Evolutionary conservation across 2,888 invertebrate species (phyloP).

Genomic region (Caprella mutica): DNA sequence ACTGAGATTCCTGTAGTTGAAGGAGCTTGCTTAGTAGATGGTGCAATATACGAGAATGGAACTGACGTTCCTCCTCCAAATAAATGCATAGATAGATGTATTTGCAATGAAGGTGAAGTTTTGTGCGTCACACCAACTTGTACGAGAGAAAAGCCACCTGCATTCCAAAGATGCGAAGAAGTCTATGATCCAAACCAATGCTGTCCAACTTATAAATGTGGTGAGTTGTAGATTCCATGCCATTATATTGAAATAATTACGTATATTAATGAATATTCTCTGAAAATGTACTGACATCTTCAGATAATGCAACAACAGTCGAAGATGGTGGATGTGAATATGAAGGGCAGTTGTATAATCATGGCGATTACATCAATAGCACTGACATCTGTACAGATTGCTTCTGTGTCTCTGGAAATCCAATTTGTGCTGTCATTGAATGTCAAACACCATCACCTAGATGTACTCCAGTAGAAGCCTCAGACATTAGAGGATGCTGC

Average conservation of each 20-base stretch:
- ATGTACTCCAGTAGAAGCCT: constrained; percentile 17
- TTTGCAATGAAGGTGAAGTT: constrained; percentile 69
- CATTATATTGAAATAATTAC: not conserved
- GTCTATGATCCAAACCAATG: constrained; percentile 46
- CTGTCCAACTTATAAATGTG: constrained; percentile 63
- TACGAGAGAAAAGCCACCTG: constrained; percentile 54
- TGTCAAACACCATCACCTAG: constrained; percentile 19
- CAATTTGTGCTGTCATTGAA: constrained; percentile 22
- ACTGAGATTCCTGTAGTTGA: constrained; percentile 19
- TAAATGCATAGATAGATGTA: constrained; percentile 63
- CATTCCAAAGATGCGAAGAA: constrained; percentile 55
- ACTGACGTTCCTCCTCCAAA: constrained; percentile 48
- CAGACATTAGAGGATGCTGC: constrained; percentile 21
- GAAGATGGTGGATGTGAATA: constrained; percentile 3
- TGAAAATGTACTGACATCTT: not conserved
- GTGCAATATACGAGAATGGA: constrained; percentile 16
- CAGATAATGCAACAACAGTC: not conserved
- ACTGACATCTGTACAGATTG: constrained; percentile 24
- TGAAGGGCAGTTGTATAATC: constrained; percentile 17
- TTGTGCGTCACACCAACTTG: constrained; percentile 65
- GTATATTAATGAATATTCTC: not conserved
- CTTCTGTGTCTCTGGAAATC: constrained; percentile 21
- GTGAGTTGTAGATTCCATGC: constrained; percentile 11
- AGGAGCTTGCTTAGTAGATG: constrained; percentile 17
- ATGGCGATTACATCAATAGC: constrained; percentile 22